A percentile compares a stretch with the other conserved stretches of the same genome.
Conservation (phyloP, 2,113 vertebrate species). For the Oenanthe melanoleuca region DNA sequence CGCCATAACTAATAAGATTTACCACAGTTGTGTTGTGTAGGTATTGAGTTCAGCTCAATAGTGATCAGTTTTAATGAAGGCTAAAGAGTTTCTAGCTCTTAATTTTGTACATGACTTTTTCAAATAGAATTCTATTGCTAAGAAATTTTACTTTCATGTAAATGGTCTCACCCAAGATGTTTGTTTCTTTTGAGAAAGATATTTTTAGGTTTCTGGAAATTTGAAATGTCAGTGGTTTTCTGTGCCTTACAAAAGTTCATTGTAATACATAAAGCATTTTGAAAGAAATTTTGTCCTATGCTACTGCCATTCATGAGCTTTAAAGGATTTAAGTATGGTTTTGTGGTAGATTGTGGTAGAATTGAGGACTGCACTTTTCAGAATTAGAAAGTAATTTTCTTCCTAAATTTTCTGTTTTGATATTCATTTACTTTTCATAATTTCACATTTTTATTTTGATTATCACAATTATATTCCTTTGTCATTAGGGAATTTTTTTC, state of each 20-base stretch:
- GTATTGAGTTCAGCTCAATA: constrained; percentile 9
- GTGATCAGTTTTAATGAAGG: constrained; percentile 27
- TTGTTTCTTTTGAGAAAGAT: constrained; percentile 16
- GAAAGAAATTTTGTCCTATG: background rate
- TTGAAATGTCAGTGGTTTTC: background rate
- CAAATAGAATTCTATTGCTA: background rate
- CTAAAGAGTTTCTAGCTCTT: constrained; percentile 2
- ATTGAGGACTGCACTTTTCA: background rate
- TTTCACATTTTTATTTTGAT: background rate
- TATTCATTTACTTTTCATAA: background rate
- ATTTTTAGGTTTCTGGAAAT: background rate
- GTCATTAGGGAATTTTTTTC: background rate
- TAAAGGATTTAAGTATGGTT: background rate
- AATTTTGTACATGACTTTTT: background rate
- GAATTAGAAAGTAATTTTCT: background rate
- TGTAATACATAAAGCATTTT: constrained; percentile 9
- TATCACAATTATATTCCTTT: background rate
- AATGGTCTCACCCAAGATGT: background rate
- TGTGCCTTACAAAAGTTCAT: background rate
- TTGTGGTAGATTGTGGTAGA: background rate
- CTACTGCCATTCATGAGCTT: background rate
- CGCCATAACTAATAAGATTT: background rate
- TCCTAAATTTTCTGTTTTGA: background rate
- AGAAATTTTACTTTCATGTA: background rate
- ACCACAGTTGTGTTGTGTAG: background rate